Evolutionary conservation across 2,888 invertebrate genomes (phyloP).

Genomic region (Trichogramma dendrolimi): DNA sequence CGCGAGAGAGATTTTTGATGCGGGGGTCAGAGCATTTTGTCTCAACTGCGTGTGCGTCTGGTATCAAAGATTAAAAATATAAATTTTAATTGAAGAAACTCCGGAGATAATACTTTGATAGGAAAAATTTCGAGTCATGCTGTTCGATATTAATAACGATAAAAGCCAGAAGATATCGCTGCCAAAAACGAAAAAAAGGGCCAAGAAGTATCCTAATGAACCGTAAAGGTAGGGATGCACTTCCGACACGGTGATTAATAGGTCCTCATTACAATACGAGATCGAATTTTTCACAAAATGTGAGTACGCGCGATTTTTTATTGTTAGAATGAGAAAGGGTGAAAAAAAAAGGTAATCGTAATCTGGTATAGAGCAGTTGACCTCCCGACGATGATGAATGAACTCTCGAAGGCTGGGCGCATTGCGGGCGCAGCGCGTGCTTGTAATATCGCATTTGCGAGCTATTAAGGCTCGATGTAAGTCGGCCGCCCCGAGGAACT

Average conservation of each 20-base stretch:
- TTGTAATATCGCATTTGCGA: conserved; percentile 43
- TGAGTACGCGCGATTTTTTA: neutral
- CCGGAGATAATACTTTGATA: too few relatives aligned
- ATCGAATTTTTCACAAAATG: too few relatives aligned
- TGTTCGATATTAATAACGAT: too few relatives aligned
- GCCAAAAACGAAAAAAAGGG: neutral
- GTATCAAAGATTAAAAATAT: too few relatives aligned
- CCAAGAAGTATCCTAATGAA: conserved; percentile 17
- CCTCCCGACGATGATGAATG: conserved; percentile 45
- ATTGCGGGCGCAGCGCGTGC: conserved; percentile 37
- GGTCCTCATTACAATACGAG: conserved; percentile 32
- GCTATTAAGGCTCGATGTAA: conserved; percentile 41
- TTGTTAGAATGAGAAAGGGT: neutral
- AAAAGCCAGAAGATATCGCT: too few relatives aligned
- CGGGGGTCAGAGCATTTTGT: too few relatives aligned
- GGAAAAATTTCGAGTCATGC: too few relatives aligned
- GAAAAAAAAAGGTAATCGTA: conserved; percentile 7
- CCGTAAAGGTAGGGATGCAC: conserved; percentile 32
- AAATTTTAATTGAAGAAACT: too few relatives aligned
- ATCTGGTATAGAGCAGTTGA: conserved; percentile 12
- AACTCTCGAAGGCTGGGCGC: conserved; percentile 40
- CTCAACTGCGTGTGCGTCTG: too few relatives aligned
- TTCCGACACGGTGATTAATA: conserved; percentile 41
- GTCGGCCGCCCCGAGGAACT: neutral
- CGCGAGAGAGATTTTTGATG: too few relatives aligned